Percentiles rank a stretch among this genome's conserved stretches.
Evolutionary conservation across 2,797 vertebrate genomes (phyloP).

Genomic region (Oreochromis grahami): DNA sequence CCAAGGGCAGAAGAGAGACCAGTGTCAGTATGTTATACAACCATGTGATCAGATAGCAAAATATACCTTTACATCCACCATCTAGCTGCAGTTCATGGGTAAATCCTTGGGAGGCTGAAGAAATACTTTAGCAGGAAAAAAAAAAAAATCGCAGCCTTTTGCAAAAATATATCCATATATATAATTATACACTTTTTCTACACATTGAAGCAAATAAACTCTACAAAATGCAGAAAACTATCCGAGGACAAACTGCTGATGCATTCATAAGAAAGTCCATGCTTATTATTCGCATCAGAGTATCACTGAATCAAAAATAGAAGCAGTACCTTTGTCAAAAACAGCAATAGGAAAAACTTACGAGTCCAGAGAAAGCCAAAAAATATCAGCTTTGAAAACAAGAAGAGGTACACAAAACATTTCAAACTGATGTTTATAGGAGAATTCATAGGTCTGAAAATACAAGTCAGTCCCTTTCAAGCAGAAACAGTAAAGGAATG

Average conservation of each 20-base stretch:
- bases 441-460: conserved; percentile 52
- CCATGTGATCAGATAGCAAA: conserved; percentile 18
- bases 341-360: conserved; percentile 49
- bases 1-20: conserved; percentile 34
- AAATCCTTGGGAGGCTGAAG: neutral
- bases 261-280: conserved; percentile 32
- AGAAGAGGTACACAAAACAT: conserved; percentile 50
- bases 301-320: conserved; percentile 53
- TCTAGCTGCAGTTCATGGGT: neutral
- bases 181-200: conserved; percentile 69
- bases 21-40: conserved; percentile 16
- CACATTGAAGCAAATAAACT: conserved; percentile 55
- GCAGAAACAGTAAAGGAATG: conserved; percentile 12
- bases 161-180: conserved; percentile 81
- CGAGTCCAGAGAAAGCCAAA: conserved; percentile 60
- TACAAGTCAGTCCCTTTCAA: conserved; percentile 57
- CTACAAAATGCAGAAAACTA: conserved; percentile 62
- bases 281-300: conserved; percentile 20
- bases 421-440: conserved; percentile 53
- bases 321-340: conserved; percentile 53
- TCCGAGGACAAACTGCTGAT: conserved; percentile 2
- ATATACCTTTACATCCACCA: conserved; percentile 10
- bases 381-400: conserved; percentile 56
- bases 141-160: conserved; percentile 46
- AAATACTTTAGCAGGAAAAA: conserved; percentile 41